phyloP scores from a whole-genome alignment of 2,113 vertebrate genomes.

The Rynchops niger region DNA sequence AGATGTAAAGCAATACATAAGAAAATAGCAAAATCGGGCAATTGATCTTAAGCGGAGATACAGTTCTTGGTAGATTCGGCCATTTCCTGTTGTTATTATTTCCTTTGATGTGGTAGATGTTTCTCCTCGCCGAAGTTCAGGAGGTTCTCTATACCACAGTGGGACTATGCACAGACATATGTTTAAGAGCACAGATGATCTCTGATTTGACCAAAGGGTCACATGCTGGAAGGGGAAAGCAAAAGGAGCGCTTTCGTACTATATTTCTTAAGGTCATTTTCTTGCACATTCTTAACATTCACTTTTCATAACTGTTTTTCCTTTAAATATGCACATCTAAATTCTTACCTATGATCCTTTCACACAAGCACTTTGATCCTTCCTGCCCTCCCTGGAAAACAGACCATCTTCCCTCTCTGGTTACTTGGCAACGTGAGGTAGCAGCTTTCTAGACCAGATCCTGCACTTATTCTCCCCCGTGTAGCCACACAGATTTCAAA shows the following conservation, averaged over 20 bases:
- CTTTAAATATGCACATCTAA: neutral
- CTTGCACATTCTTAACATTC: neutral
- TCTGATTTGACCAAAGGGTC: neutral
- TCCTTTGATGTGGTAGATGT: neutral
- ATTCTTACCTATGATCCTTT: neutral
- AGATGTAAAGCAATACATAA: neutral
- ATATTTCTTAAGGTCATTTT: neutral
- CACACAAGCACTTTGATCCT: neutral
- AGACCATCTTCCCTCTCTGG: neutral
- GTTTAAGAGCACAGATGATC: neutral
- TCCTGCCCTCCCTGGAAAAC: neutral
- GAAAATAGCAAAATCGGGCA: neutral
- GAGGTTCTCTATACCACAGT: neutral
- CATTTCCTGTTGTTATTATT: neutral
- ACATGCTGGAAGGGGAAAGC: neutral
- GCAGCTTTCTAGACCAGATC: neutral
- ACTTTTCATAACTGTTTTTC: neutral
- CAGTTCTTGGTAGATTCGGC: neutral
- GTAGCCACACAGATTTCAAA: neutral
- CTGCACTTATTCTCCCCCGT: neutral
- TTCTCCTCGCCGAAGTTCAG: neutral
- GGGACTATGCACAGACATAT: neutral
- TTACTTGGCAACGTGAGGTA: neutral
- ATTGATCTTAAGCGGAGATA: neutral
- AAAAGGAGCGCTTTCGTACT: neutral